A percentile compares a stretch with the other conserved stretches of the same genome.
Conservation (phyloP, 2,888 invertebrate genomes). For the Pollenia angustigena region DNA sequence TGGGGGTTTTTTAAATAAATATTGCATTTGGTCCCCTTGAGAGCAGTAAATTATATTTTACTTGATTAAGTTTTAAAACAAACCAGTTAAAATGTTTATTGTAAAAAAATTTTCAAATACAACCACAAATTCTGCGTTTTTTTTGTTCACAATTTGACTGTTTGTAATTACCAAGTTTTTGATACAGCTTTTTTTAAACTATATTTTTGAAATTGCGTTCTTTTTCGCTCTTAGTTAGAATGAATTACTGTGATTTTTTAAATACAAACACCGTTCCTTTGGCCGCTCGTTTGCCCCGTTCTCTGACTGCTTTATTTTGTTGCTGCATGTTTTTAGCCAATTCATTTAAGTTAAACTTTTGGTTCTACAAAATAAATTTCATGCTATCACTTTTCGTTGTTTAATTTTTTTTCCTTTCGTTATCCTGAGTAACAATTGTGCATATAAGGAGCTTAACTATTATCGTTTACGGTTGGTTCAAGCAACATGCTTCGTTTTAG, state of each 20-base stretch:
- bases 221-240: slow-evolving; percentile 13
- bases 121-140: background rate
- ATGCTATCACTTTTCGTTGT: slow-evolving; percentile 1
- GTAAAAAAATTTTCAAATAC: background rate
- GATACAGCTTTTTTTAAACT: slow-evolving; percentile 1
- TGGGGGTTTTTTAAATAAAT: background rate
- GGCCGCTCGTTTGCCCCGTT: background rate
- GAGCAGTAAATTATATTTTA: slow-evolving; percentile 59
- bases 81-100: slow-evolving; percentile 33
- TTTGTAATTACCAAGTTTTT: slow-evolving; percentile 41
- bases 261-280: slow-evolving; percentile 5
- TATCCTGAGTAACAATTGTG: slow-evolving; percentile 29
- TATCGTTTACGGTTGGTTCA: background rate
- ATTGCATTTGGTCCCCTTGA: slow-evolving; percentile 36
- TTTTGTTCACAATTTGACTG: background rate
- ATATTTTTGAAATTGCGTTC: slow-evolving; percentile 17
- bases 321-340: slow-evolving; percentile 36
- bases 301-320: too few species aligned
- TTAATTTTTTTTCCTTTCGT: background rate
- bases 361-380: slow-evolving; percentile 20
- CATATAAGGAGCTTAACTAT: background rate
- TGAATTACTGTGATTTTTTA: slow-evolving; percentile 38
- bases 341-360: slow-evolving; percentile 42
- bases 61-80: slow-evolving; percentile 64
- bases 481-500: slow-evolving; percentile 18